Conservation (phyloP, 1,140 invertebrate species). For the Drosophila kurseongensis region DNA sequence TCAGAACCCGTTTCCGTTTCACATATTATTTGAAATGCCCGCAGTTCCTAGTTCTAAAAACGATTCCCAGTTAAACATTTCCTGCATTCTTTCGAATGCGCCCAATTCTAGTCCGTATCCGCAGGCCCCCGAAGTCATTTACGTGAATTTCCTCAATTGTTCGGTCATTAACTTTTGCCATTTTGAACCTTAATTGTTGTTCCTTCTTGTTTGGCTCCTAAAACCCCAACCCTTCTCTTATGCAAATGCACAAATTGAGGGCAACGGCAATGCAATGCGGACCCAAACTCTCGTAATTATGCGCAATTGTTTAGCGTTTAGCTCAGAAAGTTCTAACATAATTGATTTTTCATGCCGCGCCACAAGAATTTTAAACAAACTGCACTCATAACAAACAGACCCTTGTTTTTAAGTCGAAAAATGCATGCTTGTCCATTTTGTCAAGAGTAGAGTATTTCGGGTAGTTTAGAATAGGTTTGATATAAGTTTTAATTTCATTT, state of each 20-base stretch:
- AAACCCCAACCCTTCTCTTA: slow-evolving; percentile 31
- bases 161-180: slow-evolving; percentile 72
- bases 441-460: background rate
- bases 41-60: slow-evolving; percentile 15
- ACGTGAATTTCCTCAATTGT: slow-evolving; percentile 54
- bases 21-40: slow-evolving; percentile 30
- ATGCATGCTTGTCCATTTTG: slow-evolving; percentile 30
- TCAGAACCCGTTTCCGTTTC: slow-evolving; percentile 28
- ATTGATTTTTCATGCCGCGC: slow-evolving; percentile 73
- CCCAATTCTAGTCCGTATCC: slow-evolving; percentile 12
- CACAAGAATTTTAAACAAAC: slow-evolving; percentile 57
- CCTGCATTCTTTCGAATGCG: slow-evolving; percentile 32
- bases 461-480: background rate
- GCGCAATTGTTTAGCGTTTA: slow-evolving; percentile 81
- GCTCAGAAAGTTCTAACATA: slow-evolving; percentile 70
- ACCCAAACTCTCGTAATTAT: slow-evolving; percentile 67
- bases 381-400: slow-evolving; percentile 33
- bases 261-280: slow-evolving; percentile 74
- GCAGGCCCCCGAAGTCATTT: slow-evolving; percentile 15
- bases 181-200: slow-evolving; percentile 69
- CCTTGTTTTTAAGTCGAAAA: slow-evolving; percentile 7
- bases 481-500: too few relatives aligned
- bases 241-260: slow-evolving; percentile 75
- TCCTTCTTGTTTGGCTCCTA: slow-evolving; percentile 46
- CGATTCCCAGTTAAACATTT: slow-evolving; percentile 13